Conservation (phyloP, 2,113 vertebrate genomes). For the Hydropotes inermis region DNA sequence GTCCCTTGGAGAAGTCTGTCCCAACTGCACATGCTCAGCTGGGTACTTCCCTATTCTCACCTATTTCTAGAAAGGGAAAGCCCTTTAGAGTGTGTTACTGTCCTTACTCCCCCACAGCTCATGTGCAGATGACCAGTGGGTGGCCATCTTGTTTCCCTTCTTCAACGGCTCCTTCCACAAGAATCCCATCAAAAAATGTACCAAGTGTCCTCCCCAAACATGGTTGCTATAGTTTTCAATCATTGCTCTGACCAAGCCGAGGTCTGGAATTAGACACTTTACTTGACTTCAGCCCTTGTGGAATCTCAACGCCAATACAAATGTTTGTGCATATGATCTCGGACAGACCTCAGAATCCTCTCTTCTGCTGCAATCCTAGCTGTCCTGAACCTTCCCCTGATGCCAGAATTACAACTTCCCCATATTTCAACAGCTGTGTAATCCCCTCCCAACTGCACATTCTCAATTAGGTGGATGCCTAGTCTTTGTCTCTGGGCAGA, state of each 20-base stretch:
- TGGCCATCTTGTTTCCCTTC: neutral
- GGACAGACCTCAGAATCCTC: neutral
- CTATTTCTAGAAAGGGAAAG: neutral
- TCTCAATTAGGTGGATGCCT: neutral
- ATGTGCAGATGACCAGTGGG: neutral
- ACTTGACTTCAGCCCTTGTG: neutral
- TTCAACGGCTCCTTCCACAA: neutral
- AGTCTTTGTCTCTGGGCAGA: neutral
- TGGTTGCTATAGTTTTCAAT: neutral
- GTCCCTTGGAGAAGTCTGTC: neutral
- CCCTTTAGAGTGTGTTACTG: neutral
- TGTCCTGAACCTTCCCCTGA: neutral
- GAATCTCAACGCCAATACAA: neutral
- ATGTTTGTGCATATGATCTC: neutral
- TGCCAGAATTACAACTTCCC: neutral
- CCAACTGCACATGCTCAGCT: neutral
- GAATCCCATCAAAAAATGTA: neutral
- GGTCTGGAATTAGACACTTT: neutral
- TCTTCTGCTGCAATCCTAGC: neutral
- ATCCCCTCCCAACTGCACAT: neutral
- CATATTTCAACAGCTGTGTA: neutral
- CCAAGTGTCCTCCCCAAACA: neutral
- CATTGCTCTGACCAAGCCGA: neutral
- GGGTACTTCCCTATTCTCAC: neutral
- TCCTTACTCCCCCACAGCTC: neutral